Percentiles rank a stretch among this genome's conserved stretches.
Conservation (phyloP, 92 coral and sea anemone genomes). For the Ricordea florida region DNA sequence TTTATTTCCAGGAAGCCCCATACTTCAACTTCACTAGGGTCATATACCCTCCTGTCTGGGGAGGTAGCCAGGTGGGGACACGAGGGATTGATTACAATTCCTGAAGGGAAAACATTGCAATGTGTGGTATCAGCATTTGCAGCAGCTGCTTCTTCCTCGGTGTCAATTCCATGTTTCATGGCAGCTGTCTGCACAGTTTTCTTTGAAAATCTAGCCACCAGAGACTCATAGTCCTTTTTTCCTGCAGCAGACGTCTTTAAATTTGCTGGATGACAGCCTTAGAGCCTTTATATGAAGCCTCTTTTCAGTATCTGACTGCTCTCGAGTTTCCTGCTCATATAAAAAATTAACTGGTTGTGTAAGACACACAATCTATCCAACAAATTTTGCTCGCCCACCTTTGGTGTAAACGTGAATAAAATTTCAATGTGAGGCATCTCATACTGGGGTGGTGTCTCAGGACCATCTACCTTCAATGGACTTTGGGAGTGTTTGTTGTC, state of each 20-base stretch:
- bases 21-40: conserved; percentile 16
- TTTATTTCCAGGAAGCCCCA: conserved; percentile 64
- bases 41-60: conserved; percentile 60
- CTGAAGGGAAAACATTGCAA: conserved; percentile 8
- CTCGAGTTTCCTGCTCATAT: conserved; percentile 38
- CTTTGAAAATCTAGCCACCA: neutral
- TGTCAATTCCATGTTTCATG: conserved; percentile 60
- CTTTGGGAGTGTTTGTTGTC: neutral
- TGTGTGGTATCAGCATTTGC: conserved; percentile 27
- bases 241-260: conserved; percentile 5
- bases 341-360: neutral
- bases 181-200: conserved; percentile 37
- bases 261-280: conserved; percentile 31
- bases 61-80: conserved; percentile 61
- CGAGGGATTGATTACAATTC: conserved; percentile 52
- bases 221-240: conserved; percentile 17
- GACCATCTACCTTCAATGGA: conserved; percentile 21
- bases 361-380: neutral
- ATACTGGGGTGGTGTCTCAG: conserved; percentile 14
- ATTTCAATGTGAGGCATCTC: neutral
- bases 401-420: neutral
- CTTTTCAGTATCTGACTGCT: conserved; percentile 27
- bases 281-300: conserved; percentile 24
- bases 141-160: conserved; percentile 50
- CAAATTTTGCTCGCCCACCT: neutral